Base-by-base conservation (phyloP, 2,113 vertebrate species). In the Alouatta palliata region DNA sequence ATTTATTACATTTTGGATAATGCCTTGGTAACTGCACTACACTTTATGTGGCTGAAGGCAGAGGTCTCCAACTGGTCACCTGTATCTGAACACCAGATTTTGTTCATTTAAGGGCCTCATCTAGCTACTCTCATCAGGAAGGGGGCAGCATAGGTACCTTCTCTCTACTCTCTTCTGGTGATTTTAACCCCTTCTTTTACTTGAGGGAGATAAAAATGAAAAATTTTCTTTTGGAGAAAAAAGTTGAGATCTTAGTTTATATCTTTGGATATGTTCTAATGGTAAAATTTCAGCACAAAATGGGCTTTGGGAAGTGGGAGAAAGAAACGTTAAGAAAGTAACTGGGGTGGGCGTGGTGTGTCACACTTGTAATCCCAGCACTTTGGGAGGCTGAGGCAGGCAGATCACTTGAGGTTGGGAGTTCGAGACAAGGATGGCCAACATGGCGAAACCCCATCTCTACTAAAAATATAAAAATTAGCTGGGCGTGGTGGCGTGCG, bases 271-370 rank as follows among this genome's bases (percentile, higher is more conserved):
- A 83, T 79, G 54, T 82, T 85, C 54, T 68, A 71, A 68, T 37
- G 64, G 37, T 96, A 92, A 96, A 54, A 75, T 83, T 82, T 94
- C 52, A 94, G 54, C 49, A 97, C 54, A 70, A 82, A 82, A 77
- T 82, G 32, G 37, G 86, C 81, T 91, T 80, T n/a, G 25, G n/a
- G 30, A 84, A 70, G 23, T 58, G 3, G n/a, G 13, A 58, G 32
- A 80, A 30, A 79, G 40, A 87, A 84, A 75, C 1, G 2, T 64
- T n/a, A 75, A 80, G 70, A n/a, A 64, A 89, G 61, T 30, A 64
- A 64, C 61, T 64, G 61, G 58, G 61, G 6, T 64, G 27, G 61
- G 61, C 27, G 5, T 32, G 61, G 61, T 64, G 61, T 12, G 27
- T 64, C 61, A 64, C 27, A 13, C 61, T 12, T 64, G 12, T 64